A percentile compares a stretch with the other conserved stretches of the same genome.
phyloP scores from a whole-genome alignment of 2,113 vertebrate genomes.

The Mesoclemmys tuberculata region DNA sequence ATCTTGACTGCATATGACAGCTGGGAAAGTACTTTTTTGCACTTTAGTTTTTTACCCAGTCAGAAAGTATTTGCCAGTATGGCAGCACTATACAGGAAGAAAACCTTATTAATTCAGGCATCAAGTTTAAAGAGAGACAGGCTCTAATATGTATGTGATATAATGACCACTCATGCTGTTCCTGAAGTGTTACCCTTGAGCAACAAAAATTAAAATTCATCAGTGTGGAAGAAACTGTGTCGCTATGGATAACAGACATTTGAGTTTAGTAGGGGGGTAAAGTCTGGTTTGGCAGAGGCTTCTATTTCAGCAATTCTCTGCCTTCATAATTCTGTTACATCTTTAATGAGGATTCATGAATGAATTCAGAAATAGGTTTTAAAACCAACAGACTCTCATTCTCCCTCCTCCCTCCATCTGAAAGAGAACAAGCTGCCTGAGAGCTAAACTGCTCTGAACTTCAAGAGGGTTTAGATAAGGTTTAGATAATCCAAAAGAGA shows the following conservation, averaged over 20 bases:
- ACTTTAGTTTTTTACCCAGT: constrained; percentile 63
- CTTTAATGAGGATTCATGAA: constrained; percentile 58
- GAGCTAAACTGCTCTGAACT: constrained; percentile 33
- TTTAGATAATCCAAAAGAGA: constrained; percentile 49
- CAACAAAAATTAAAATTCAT: constrained; percentile 69
- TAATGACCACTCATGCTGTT: constrained; percentile 39
- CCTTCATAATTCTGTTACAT: constrained; percentile 60
- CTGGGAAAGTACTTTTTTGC: constrained; percentile 62
- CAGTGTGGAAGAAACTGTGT: constrained; percentile 20
- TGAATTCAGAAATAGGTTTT: constrained; percentile 54
- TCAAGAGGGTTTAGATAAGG: constrained; percentile 24
- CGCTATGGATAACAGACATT: constrained; percentile 35
- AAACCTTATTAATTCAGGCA: constrained; percentile 61
- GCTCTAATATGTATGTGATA: constrained; percentile 41
- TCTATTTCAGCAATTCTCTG: constrained; percentile 47
- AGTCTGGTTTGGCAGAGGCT: constrained; percentile 30
- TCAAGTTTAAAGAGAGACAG: constrained; percentile 49
- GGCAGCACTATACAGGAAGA: constrained; percentile 10
- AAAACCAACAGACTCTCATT: constrained; percentile 14
- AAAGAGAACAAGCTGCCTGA: constrained; percentile 8
- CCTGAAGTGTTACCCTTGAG: constrained; percentile 37
- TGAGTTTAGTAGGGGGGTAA: background rate
- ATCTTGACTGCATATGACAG: constrained; percentile 63
- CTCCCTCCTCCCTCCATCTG: background rate
- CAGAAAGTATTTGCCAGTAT: constrained; percentile 60